Base-by-base conservation (phyloP, 2,797 vertebrate genomes). In the Sciaenops ocellatus region DNA sequence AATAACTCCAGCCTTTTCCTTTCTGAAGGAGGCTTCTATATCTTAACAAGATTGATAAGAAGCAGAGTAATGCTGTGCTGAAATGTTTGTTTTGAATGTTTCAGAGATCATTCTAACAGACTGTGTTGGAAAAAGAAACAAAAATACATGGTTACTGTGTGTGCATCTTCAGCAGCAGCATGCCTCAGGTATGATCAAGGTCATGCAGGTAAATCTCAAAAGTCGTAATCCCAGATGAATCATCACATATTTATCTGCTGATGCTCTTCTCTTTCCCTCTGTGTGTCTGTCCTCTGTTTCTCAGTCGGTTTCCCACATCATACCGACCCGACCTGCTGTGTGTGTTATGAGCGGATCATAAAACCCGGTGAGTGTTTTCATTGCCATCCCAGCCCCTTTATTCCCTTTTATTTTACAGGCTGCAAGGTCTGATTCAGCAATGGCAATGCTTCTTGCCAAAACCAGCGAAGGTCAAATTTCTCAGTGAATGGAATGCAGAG, bases 321-420 rank as follows among this genome's bases (percentile, higher is more conserved):
- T 44, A 67, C 16, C 16, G 46, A 62, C 68, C 68, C 55, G 51
- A 70, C 44, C 41, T 18, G 4, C 76, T 46, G 55, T 42, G 79
- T 73, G 80, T 72, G 75, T 77, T 59, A 61, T 55, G 67, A 70
- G 76, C 13, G 28, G 42, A 69, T 76, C 81, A 69, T 89, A 79
- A 90, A 87, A 87, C 22, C 15, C n/a, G 16, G 8, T 30, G 51
- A 61, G 66, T 83, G 67, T 82, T 86, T 91, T 88, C 63, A 86
- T 69, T 73, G 76, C 79, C 42, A 61, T 85, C 63, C 57, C 65
- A 66, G 72, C 67, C 65, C 82, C 64, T 89, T 82, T 74, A 79
- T 72, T 76, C 62, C 30, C 34, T 69, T 38, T 74, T 52, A 54
- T 73, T 87, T 89, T 85, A 87, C 67, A 64, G 78, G 79, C 80